Conservation (phyloP, 2,797 vertebrate genomes). For the Hybognathus amarus region DNA sequence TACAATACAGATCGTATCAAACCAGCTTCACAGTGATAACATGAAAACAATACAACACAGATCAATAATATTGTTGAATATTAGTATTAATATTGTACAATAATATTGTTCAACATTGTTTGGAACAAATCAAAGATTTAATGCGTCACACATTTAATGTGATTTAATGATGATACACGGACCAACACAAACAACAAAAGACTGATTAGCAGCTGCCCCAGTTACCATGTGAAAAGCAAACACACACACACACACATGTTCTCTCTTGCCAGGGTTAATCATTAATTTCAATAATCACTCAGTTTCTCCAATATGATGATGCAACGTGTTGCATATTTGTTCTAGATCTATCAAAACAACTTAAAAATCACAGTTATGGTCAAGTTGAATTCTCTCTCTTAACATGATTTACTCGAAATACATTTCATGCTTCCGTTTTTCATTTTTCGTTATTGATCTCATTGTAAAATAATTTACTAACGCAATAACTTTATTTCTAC, state of each 20-base stretch:
- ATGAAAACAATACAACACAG: too few species aligned
- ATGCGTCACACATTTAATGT: too few species aligned
- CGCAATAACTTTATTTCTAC: too few species aligned
- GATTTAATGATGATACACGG: too few species aligned
- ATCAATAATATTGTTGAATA: too few species aligned
- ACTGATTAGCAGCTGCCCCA: slow-evolving; percentile 4
- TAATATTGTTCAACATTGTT: too few species aligned
- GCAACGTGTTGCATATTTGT: neutral
- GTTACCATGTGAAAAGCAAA: slow-evolving; percentile 24
- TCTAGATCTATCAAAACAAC: neutral
- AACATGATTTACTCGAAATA: neutral
- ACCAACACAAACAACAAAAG: neutral
- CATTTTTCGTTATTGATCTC: neutral
- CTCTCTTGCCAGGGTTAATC: slow-evolving; percentile 21
- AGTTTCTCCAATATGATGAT: neutral
- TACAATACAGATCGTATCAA: too few species aligned
- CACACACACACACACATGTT: neutral
- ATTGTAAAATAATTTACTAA: neutral
- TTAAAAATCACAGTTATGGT: neutral
- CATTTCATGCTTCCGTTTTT: neutral
- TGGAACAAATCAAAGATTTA: too few species aligned
- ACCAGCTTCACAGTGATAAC: too few species aligned
- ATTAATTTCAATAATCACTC: slow-evolving; percentile 35
- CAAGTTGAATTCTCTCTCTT: neutral
- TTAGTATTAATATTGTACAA: too few species aligned